Conservation (phyloP, 2,888 invertebrate genomes). For the Schizaphis graminum region DNA sequence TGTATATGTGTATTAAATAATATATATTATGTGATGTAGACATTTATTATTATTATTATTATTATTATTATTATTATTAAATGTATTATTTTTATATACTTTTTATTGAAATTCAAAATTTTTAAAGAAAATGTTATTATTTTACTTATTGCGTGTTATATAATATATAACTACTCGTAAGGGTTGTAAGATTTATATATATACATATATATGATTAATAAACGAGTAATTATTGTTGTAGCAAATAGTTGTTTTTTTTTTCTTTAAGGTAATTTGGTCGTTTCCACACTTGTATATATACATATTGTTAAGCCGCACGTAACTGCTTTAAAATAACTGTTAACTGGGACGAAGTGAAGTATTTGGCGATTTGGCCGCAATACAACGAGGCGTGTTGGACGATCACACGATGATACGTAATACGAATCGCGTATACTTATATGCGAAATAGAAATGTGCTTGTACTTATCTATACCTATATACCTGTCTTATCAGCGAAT, state of each 20-base stretch:
- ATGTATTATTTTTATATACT: conserved; percentile 31
- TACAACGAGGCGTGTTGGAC: neutral
- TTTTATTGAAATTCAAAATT: conserved; percentile 29
- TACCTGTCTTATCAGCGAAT: neutral
- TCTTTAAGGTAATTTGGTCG: conserved; percentile 28
- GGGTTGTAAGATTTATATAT: conserved; percentile 46
- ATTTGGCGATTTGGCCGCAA: conserved; percentile 5
- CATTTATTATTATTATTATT: conserved; percentile 29
- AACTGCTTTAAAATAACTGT: conserved; percentile 45
- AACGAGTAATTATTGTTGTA: conserved; percentile 48
- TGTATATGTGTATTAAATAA: neutral
- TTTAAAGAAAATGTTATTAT: conserved; percentile 45
- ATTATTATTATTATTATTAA: conserved; percentile 47
- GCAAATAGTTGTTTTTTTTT: conserved; percentile 51
- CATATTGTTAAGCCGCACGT: conserved; percentile 28
- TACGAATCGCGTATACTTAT: neutral
- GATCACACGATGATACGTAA: neutral
- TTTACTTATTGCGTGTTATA: neutral
- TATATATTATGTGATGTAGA: conserved; percentile 26
- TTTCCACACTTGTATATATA: conserved; percentile 25
- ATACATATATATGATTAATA: conserved; percentile 37
- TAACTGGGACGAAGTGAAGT: conserved; percentile 42
- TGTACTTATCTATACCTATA: neutral
- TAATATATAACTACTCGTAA: conserved; percentile 22
- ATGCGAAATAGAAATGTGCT: neutral